A percentile compares a stretch with the other conserved stretches of the same genome.
phyloP scores from a whole-genome alignment of 1,140 invertebrate genomes.

The Drosophila ananassae region DNA sequence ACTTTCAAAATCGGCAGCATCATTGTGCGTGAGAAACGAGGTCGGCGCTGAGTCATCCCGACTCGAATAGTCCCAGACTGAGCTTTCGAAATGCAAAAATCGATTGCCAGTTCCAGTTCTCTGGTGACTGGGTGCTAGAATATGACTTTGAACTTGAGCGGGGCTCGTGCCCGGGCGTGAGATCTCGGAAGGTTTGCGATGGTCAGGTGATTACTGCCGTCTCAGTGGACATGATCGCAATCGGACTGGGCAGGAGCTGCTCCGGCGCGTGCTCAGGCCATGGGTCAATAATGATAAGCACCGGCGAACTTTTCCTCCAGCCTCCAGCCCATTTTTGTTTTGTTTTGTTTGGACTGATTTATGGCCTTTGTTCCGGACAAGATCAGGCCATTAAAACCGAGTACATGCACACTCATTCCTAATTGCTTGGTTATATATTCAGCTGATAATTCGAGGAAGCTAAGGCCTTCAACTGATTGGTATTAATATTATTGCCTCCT shows the following conservation, averaged over 20 bases:
- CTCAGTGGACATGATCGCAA: background rate
- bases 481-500: background rate
- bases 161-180: slow-evolving; percentile 6
- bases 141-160: slow-evolving; percentile 57
- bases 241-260: background rate
- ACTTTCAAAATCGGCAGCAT: slow-evolving; percentile 38
- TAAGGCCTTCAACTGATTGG: no score
- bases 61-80: background rate
- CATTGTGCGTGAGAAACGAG: slow-evolving; percentile 89
- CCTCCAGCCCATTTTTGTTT: slow-evolving; percentile 7
- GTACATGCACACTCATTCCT: background rate
- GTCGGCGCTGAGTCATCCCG: slow-evolving; percentile 47
- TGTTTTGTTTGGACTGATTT: slow-evolving; percentile 20
- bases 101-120: slow-evolving; percentile 21
- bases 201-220: slow-evolving; percentile 20
- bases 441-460: background rate
- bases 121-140: slow-evolving; percentile 1
- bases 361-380: background rate
- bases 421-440: background rate
- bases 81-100: slow-evolving; percentile 16
- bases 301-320: slow-evolving; percentile 40
- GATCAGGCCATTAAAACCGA: slow-evolving; percentile 19
- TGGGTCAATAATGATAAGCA: slow-evolving; percentile 18
- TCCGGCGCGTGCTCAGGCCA: slow-evolving; percentile 27
- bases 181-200: slow-evolving; percentile 24